Evolutionary conservation across 2,797 vertebrate genomes (phyloP).

Genomic region (Poeciliopsis presidionis): DNA sequence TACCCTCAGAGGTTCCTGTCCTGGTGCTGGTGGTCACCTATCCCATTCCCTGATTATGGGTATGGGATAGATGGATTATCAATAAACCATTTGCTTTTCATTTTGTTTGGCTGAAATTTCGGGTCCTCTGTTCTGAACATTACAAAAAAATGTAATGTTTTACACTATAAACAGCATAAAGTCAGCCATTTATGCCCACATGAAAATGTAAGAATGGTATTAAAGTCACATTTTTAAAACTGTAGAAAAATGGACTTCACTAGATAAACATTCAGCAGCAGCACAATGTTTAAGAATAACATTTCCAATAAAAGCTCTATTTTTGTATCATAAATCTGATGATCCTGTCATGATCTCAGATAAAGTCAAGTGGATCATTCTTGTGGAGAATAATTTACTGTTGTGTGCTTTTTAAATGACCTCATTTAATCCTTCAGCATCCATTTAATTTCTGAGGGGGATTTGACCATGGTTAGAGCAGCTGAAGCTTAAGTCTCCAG

Average conservation of each 20-base stretch:
- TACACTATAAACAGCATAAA: neutral
- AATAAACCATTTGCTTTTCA: no score
- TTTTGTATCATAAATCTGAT: slow-evolving; percentile 1
- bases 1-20: no score
- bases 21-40: no score
- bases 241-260: neutral
- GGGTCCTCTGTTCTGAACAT: no score
- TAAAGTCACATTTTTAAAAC: no score
- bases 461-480: slow-evolving; percentile 25
- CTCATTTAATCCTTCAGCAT: slow-evolving; percentile 8
- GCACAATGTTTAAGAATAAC: neutral
- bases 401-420: slow-evolving; percentile 14
- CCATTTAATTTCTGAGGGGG: slow-evolving; percentile 22
- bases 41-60: no score
- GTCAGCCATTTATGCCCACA: slow-evolving; percentile 13
- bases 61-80: no score
- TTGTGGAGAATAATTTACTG: slow-evolving; percentile 1
- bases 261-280: neutral
- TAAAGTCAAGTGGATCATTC: neutral
- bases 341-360: neutral
- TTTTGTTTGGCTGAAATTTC: no score
- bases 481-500: slow-evolving; percentile 33
- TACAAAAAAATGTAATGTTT: no score
- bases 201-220: neutral
- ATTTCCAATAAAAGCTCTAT: neutral